Conservation (phyloP, 2,113 vertebrate species). For the Oreamnos americanus region DNA sequence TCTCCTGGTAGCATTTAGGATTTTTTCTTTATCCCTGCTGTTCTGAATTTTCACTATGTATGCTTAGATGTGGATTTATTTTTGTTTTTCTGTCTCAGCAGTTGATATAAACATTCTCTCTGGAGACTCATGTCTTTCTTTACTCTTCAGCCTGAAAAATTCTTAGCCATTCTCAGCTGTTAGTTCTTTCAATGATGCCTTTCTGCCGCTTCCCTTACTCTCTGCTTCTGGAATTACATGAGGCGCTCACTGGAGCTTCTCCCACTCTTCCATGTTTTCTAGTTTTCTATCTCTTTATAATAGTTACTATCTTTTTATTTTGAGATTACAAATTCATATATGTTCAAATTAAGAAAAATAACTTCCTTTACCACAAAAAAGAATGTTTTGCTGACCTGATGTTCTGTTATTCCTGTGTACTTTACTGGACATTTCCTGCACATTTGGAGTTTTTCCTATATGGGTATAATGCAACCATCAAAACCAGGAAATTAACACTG, state of each 20-base stretch:
- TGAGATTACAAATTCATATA: neutral
- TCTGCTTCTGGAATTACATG: neutral
- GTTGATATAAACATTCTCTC: neutral
- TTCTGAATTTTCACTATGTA: slow-evolving; percentile 15
- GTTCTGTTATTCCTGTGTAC: neutral
- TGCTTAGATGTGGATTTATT: slow-evolving; percentile 25
- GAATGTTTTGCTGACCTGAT: neutral
- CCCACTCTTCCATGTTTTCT: neutral
- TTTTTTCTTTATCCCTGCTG: slow-evolving; percentile 28
- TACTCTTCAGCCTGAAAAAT: neutral
- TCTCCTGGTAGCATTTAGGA: slow-evolving; percentile 29
- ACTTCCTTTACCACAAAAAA: neutral
- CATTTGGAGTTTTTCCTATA: neutral
- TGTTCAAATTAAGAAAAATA: neutral
- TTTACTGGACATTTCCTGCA: neutral
- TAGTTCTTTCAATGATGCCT: neutral
- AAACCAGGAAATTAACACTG: neutral
- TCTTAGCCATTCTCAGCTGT: neutral
- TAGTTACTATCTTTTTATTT: neutral
- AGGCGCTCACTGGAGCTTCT: neutral
- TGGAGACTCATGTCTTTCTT: neutral
- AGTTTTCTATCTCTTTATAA: neutral
- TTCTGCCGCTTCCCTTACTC: neutral
- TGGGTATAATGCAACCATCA: neutral
- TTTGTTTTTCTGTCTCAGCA: slow-evolving; percentile 32